These are phyloP conservation scores for Aproaerema taeniolella DNA, from an alignment of 2,888 invertebrate species.

Conservation along the genomic window DNA sequence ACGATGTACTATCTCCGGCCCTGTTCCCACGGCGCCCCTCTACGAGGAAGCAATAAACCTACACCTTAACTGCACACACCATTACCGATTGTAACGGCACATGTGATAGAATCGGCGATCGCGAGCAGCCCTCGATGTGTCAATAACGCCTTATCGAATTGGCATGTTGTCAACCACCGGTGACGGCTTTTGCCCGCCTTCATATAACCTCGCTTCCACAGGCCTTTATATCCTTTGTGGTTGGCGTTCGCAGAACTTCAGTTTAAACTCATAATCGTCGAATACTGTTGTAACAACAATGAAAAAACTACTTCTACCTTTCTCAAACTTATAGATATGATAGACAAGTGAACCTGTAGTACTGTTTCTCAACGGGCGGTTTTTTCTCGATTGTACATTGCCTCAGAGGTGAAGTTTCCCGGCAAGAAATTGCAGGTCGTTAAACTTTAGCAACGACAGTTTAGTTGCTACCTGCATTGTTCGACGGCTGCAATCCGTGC, in stretches of 20 bases:
- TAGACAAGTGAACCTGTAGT: too few relatives aligned
- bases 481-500: constrained; percentile 59
- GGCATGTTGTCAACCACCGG: constrained; percentile 31
- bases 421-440: constrained; percentile 31
- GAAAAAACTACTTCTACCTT: too few relatives aligned
- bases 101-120: constrained; percentile 59
- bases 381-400: constrained; percentile 22
- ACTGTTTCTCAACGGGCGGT: constrained; percentile 4
- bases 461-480: constrained; percentile 49
- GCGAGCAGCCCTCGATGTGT: constrained; percentile 35
- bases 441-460: constrained; percentile 42
- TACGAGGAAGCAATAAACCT: constrained; percentile 72
- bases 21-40: constrained; percentile 60
- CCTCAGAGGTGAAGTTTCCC: constrained; percentile 23
- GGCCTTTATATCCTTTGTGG: constrained; percentile 8
- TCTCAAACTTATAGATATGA: too few relatives aligned
- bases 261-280: too few relatives aligned
- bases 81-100: constrained; percentile 71
- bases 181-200: constrained; percentile 6
- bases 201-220: constrained; percentile 10
- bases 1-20: constrained; percentile 70
- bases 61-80: constrained; percentile 71
- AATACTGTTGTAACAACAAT: too few relatives aligned
- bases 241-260: too few relatives aligned
- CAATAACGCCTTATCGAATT: constrained; percentile 67